phyloP scores from a whole-genome alignment of 2,797 vertebrate species.

The Pristis pectinata region DNA sequence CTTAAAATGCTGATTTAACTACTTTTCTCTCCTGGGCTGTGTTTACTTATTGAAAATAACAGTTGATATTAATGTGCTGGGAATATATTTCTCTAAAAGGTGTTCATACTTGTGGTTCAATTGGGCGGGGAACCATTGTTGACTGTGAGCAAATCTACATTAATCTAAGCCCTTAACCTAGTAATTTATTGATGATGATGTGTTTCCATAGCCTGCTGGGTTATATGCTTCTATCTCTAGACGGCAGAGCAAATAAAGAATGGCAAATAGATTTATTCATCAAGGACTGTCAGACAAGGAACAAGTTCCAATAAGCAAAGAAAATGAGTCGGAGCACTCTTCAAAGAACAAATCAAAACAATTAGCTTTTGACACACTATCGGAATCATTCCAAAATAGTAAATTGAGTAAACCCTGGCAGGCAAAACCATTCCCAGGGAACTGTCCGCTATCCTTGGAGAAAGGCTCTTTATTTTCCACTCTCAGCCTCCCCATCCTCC shows the following conservation, averaged over 20 bases:
- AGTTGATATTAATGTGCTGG: background rate
- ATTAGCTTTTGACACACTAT: background rate
- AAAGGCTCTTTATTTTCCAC: background rate
- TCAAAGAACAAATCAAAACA: background rate
- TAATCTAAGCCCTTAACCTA: background rate
- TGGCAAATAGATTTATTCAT: conserved; percentile 46
- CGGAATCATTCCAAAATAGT: background rate
- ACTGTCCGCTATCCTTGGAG: background rate
- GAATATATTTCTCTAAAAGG: background rate
- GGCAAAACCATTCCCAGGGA: background rate
- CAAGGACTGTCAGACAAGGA: conserved; percentile 34
- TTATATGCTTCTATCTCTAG: background rate
- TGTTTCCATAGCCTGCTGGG: background rate
- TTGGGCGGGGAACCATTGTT: background rate
- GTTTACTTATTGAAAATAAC: background rate
- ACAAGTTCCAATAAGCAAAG: background rate
- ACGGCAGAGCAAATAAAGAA: conserved; percentile 37
- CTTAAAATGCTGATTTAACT: background rate
- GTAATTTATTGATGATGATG: background rate
- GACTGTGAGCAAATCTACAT: background rate
- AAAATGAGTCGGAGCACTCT: background rate
- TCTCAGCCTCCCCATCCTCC: background rate
- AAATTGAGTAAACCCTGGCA: background rate
- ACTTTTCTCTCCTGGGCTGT: background rate
- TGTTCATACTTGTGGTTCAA: background rate